These are phyloP conservation scores for Betta splendens DNA, from an alignment of 2,797 vertebrate species.

Conservation along the genomic window DNA sequence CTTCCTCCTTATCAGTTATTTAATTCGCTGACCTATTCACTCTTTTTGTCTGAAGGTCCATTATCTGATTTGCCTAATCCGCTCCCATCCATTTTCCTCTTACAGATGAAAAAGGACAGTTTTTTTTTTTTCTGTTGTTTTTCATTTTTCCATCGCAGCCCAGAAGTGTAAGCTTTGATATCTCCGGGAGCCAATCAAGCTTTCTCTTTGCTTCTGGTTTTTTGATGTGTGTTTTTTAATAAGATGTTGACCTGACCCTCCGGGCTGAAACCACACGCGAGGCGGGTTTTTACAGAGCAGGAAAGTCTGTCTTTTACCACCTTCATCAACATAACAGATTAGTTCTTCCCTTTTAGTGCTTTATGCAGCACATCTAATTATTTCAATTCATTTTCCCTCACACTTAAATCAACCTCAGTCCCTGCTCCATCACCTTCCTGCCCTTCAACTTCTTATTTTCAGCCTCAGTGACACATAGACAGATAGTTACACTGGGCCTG, in stretches of 20 bases:
- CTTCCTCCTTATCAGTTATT: conserved; percentile 51
- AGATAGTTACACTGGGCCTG: conserved; percentile 35
- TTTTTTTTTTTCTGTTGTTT: conserved; percentile 40
- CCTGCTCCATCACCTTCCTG: conserved; percentile 13
- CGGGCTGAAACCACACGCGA: background rate
- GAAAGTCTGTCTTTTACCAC: background rate
- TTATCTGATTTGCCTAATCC: conserved; percentile 62
- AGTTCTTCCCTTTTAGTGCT: background rate
- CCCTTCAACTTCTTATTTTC: conserved; percentile 46
- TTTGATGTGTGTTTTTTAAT: conserved; percentile 7
- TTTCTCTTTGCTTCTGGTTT: conserved; percentile 17
- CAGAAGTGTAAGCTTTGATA: conserved; percentile 35
- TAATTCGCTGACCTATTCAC: conserved; percentile 55
- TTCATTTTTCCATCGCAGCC: conserved; percentile 23
- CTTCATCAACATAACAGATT: conserved; percentile 15
- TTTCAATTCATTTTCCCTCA: background rate
- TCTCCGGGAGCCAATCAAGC: conserved; percentile 21
- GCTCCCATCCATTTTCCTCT: conserved; percentile 42
- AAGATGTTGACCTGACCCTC: conserved; percentile 2
- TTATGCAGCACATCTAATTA: background rate
- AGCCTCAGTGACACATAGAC: conserved; percentile 40
- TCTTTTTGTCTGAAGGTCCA: conserved; percentile 39
- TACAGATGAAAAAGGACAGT: conserved; percentile 45
- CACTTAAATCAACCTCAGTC: background rate
- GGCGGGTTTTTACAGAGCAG: conserved; percentile 1